A percentile compares a stretch with the other conserved stretches of the same genome.
These are phyloP conservation scores for Dolichoris vasculosae DNA, from an alignment of 1,140 invertebrate species.

Conservation along the genomic window DNA sequence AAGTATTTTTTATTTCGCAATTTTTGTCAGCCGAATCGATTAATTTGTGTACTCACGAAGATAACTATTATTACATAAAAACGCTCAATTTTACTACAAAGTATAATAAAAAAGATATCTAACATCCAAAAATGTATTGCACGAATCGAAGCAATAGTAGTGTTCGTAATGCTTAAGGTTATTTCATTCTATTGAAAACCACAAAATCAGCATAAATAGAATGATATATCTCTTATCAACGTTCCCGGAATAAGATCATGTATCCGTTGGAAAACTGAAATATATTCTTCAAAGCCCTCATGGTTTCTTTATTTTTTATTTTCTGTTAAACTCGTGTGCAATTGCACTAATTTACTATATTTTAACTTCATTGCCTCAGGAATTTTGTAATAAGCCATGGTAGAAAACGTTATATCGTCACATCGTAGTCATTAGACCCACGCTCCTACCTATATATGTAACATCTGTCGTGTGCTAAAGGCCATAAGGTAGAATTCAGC, in stretches of 20 bases:
- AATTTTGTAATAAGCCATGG: not conserved
- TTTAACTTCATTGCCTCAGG: not conserved
- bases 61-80: not conserved
- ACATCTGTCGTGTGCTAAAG: too few relatives aligned
- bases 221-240: not conserved
- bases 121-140: not conserved
- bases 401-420: not conserved
- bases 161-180: not conserved
- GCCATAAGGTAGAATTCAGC: too few relatives aligned
- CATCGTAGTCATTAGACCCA: not conserved
- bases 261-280: too few relatives aligned
- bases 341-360: too few relatives aligned
- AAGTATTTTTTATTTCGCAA: not conserved
- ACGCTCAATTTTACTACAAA: not conserved
- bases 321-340: not conserved
- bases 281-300: not conserved
- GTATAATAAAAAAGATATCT: not conserved
- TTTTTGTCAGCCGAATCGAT: not conserved
- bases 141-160: not conserved
- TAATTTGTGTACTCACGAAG: too few relatives aligned
- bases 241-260: too few relatives aligned
- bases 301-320: not conserved
- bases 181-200: not conserved
- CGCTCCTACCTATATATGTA: not conserved
- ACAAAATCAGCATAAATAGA: not conserved